phyloP scores from a whole-genome alignment of 2,888 invertebrate genomes.

The Digitonthophagus gazella region DNA sequence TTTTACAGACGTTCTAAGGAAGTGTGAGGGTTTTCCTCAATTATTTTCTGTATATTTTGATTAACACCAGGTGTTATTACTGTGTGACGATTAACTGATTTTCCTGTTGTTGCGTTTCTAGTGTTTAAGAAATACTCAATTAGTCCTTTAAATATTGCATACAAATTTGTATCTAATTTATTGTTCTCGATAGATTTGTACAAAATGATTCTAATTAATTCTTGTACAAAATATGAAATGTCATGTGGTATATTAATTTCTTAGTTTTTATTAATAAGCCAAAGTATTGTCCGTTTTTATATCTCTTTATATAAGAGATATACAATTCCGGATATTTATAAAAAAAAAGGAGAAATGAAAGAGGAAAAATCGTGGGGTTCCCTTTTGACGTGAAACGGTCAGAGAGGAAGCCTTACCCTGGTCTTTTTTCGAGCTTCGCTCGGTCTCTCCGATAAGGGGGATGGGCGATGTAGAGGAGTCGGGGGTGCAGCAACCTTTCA shows the following conservation, averaged over 20 bases:
- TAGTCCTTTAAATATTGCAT: no score
- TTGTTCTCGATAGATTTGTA: no score
- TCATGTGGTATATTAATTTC: no score
- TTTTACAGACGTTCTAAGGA: no score
- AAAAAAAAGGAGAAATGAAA: background rate
- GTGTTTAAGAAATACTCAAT: no score
- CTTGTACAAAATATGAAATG: slow-evolving; percentile 1
- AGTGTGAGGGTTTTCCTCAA: no score
- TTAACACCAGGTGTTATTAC: no score
- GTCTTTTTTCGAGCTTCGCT: slow-evolving; percentile 30
- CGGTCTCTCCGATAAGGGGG: slow-evolving; percentile 29
- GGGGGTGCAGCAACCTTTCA: slow-evolving; percentile 34
- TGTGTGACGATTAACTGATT: no score
- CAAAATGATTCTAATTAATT: no score
- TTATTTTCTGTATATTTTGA: no score
- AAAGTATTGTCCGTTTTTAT: background rate
- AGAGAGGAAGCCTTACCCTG: slow-evolving; percentile 33
- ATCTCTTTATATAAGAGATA: background rate
- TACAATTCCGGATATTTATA: background rate
- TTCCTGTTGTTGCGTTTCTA: no score
- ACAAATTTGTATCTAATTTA: no score
- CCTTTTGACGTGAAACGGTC: slow-evolving; percentile 27
- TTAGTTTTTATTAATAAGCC: background rate
- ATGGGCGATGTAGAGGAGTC: background rate
- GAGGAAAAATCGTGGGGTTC: background rate